Percentiles rank a stretch among this genome's conserved stretches.
phyloP scores from a whole-genome alignment of 1,140 invertebrate genomes.

The Papilio helenus region DNA sequence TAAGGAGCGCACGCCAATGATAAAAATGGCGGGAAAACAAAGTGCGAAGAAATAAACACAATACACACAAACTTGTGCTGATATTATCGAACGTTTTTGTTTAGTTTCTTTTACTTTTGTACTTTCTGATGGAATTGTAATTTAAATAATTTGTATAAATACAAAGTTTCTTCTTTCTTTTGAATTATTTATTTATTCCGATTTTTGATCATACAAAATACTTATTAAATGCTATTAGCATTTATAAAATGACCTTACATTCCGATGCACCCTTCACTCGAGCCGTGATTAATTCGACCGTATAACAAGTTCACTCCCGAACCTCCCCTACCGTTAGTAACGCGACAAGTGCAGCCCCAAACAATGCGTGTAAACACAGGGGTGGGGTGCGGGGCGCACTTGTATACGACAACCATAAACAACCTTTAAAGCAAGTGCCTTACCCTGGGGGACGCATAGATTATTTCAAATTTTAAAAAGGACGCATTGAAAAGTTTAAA shows the following conservation, averaged over 20 bases:
- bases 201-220: not conserved
- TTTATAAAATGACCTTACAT: not conserved
- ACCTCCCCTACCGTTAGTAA: conserved; percentile 43
- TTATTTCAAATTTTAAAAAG: too few relatives aligned
- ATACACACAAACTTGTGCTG: too few relatives aligned
- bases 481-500: conserved; percentile 47
- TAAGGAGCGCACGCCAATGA: not conserved
- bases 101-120: too few relatives aligned
- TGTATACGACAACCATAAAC: conserved; percentile 45
- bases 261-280: not conserved
- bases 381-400: conserved; percentile 41
- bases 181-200: not conserved
- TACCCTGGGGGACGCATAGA: conserved; percentile 60
- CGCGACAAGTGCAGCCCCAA: conserved; percentile 67
- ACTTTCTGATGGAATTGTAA: too few relatives aligned
- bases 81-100: too few relatives aligned
- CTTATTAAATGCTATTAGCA: not conserved
- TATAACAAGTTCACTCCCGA: conserved; percentile 27
- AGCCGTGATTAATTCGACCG: conserved; percentile 20
- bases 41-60: too few relatives aligned
- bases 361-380: conserved; percentile 57
- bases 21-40: not conserved
- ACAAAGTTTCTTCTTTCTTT: not conserved
- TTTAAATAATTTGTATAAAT: not conserved
- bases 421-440: conserved; percentile 55